A percentile compares a stretch with the other conserved stretches of the same genome.
These are phyloP conservation scores for Bagarius yarrelli DNA, from an alignment of 2,113 vertebrate species.

Conservation along the genomic window DNA sequence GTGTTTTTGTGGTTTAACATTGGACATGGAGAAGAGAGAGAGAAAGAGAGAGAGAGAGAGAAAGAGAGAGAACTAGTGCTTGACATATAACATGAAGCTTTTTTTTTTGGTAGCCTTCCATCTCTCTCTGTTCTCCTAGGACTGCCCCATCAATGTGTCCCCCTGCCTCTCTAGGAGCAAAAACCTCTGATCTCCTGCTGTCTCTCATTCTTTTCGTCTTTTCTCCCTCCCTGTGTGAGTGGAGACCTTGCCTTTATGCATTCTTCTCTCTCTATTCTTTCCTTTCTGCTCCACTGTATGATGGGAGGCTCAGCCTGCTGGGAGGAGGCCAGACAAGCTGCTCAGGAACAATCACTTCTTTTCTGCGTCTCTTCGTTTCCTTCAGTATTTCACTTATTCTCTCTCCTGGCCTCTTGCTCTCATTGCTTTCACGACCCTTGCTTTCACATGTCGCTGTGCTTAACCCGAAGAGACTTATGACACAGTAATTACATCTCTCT, in stretches of 20 bases:
- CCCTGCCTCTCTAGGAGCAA: conserved; percentile 14
- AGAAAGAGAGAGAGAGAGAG: background rate
- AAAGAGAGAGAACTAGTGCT: background rate
- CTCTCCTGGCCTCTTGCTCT: conserved; percentile 20
- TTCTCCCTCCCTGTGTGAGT: conserved; percentile 37
- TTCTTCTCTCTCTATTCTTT: conserved; percentile 43
- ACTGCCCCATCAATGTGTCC: conserved; percentile 14
- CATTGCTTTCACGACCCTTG: conserved; percentile 15
- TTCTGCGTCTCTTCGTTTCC: conserved; percentile 34
- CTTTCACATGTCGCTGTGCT: conserved; percentile 34
- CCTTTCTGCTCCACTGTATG: conserved; percentile 33
- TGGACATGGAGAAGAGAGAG: background rate
- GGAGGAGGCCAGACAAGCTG: conserved; percentile 41
- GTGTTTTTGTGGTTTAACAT: background rate
- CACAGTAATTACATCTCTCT: conserved; percentile 50
- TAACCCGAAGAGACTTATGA: conserved; percentile 59
- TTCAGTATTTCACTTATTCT: background rate
- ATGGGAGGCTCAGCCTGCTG: conserved; percentile 43
- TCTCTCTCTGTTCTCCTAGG: background rate
- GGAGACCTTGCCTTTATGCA: conserved; percentile 26
- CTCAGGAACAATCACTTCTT: conserved; percentile 48
- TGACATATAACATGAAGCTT: background rate
- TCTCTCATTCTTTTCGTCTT: conserved; percentile 37
- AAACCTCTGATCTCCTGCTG: conserved; percentile 37
- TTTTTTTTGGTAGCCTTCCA: background rate